Evolutionary conservation across 2,888 invertebrate species (phyloP).

Genomic region (Falcaria lacertinaria): DNA sequence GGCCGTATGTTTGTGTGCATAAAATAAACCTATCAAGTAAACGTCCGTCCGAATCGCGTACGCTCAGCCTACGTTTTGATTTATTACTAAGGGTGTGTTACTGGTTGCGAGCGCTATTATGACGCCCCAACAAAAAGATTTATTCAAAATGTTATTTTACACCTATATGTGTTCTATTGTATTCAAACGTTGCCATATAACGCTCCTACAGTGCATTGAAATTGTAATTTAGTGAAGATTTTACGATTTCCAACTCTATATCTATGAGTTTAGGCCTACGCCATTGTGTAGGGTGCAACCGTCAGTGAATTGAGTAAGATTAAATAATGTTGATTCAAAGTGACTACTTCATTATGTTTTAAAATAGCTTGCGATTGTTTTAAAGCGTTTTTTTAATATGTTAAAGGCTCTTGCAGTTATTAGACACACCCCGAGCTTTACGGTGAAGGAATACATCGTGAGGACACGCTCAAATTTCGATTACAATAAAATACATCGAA

Average conservation of each 20-base stretch:
- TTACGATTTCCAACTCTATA: slow-evolving; percentile 41
- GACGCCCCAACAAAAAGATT: slow-evolving; percentile 71
- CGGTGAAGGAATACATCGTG: too few species aligned
- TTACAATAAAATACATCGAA: too few species aligned
- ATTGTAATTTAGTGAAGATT: slow-evolving; percentile 46
- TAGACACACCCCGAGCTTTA: too few species aligned
- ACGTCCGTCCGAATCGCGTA: slow-evolving; percentile 40
- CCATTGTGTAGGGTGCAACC: slow-evolving; percentile 37
- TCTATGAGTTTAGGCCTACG: slow-evolving; percentile 10
- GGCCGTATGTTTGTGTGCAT: too few species aligned
- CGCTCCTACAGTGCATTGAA: slow-evolving; percentile 36
- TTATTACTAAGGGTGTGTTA: slow-evolving; percentile 66
- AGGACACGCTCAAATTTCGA: too few species aligned
- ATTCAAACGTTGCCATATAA: slow-evolving; percentile 50
- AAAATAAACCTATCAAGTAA: not conserved
- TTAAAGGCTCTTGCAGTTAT: too few species aligned
- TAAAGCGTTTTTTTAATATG: too few species aligned
- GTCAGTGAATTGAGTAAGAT: slow-evolving; percentile 63
- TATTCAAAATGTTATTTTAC: slow-evolving; percentile 79
- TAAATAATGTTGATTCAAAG: slow-evolving; percentile 38
- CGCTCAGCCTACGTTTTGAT: slow-evolving; percentile 48
- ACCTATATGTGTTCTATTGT: slow-evolving; percentile 60
- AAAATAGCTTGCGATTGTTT: too few species aligned
- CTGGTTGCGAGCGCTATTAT: slow-evolving; percentile 64
- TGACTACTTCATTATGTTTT: not conserved